Evolutionary conservation across 2,888 invertebrate species (phyloP).

Genomic region (Gisinianus flammeolus): DNA sequence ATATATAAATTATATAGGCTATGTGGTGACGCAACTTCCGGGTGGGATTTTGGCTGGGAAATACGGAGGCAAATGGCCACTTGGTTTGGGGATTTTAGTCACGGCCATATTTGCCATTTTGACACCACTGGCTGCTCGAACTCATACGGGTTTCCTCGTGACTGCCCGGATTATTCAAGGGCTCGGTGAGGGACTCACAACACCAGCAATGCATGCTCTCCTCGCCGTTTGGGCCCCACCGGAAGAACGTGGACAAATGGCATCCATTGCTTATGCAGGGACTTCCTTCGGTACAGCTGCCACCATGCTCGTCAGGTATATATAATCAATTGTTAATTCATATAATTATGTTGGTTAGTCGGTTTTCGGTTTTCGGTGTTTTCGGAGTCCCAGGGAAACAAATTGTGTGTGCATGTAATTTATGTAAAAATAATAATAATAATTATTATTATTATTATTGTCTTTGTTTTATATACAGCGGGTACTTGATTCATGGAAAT

Average conservation of each 20-base stretch:
- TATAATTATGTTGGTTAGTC: no score
- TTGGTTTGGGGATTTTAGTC: constrained; percentile 80
- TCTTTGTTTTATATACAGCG: no score
- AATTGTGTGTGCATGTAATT: no score
- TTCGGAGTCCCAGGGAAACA: no score
- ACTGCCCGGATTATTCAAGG: constrained; percentile 78
- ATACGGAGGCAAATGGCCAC: constrained; percentile 84
- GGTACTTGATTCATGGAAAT: constrained; percentile 79
- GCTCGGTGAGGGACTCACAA: constrained; percentile 70
- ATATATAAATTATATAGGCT: constrained; percentile 62
- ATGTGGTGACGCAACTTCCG: constrained; percentile 81
- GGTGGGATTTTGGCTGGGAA: constrained; percentile 79
- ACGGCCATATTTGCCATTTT: constrained; percentile 82
- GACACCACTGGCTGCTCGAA: constrained; percentile 76
- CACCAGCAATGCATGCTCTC: constrained; percentile 59
- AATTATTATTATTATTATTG: no score
- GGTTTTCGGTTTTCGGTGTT: no score
- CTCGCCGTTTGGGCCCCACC: constrained; percentile 60
- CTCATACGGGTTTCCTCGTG: constrained; percentile 73
- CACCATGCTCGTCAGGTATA: constrained; percentile 69
- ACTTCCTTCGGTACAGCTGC: constrained; percentile 89
- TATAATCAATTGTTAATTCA: no score
- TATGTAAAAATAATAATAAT: no score
- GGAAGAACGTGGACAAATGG: constrained; percentile 58
- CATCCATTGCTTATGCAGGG: constrained; percentile 64